These are phyloP conservation scores for Gastrophryne carolinensis DNA, from an alignment of 2,797 vertebrate species.

Conservation along the genomic window DNA sequence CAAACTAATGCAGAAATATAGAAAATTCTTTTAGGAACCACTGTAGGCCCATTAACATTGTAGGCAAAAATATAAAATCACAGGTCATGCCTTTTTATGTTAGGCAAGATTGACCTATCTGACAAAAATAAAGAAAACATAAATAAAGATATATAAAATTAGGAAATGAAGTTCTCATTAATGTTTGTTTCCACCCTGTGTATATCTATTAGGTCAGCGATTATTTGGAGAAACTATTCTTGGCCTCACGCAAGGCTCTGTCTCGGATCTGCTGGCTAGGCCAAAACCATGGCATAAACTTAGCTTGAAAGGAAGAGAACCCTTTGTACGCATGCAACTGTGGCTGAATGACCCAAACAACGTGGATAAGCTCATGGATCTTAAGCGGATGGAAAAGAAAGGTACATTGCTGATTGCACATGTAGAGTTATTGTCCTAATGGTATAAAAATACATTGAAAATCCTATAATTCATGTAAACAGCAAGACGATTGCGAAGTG, in stretches of 20 bases:
- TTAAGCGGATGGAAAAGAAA: constrained; percentile 99
- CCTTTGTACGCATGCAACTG: constrained; percentile 97
- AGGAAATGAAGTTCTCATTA: neutral
- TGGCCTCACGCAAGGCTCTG: constrained; percentile 96
- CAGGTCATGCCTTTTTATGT: no score
- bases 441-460: no score
- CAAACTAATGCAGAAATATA: no score
- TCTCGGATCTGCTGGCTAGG: constrained; percentile 96
- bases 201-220: constrained; percentile 78
- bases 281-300: constrained; percentile 99
- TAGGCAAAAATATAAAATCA: no score
- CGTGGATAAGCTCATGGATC: constrained; percentile 98
- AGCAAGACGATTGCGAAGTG: no score
- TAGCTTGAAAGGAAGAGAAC: constrained; percentile 95
- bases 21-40: no score
- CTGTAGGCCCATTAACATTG: no score
- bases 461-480: no score
- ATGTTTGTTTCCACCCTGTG: neutral
- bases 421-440: no score
- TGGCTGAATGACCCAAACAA: constrained; percentile 97
- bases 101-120: no score
- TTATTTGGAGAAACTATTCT: constrained; percentile 97
- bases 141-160: no score
- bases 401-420: constrained; percentile 65
- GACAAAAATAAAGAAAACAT: no score